phyloP scores from a whole-genome alignment of 2,113 vertebrate genomes.

The Aphelocoma coerulescens region DNA sequence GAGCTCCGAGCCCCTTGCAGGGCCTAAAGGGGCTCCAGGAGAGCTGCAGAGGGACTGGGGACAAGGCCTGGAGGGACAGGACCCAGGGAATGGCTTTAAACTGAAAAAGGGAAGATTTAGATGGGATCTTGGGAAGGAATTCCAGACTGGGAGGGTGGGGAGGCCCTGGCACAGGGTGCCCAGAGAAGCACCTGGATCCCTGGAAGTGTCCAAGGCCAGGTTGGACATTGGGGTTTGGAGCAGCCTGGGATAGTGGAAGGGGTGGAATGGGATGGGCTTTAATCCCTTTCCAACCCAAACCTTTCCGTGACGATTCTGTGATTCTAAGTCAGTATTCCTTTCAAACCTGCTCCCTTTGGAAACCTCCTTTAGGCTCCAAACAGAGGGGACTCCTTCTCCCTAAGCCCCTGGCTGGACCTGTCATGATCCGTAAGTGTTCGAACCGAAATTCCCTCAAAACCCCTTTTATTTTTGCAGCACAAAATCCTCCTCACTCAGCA shows the following conservation, averaged over 20 bases:
- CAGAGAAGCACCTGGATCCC: not conserved
- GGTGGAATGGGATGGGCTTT: not conserved
- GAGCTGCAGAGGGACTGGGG: not conserved
- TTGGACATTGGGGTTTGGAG: rapidly evolving
- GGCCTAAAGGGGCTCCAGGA: not conserved
- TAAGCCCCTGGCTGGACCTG: not conserved
- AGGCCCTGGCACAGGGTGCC: no score
- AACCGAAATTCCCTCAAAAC: not conserved
- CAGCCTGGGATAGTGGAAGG: rapidly evolving
- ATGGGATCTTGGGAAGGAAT: not conserved
- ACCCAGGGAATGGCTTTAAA: rapidly evolving
- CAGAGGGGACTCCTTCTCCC: not conserved
- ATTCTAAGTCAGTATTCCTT: not conserved
- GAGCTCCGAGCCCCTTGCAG: rapidly evolving
- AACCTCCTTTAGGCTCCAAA: not conserved
- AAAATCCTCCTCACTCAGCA: not conserved
- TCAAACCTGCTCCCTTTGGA: not conserved
- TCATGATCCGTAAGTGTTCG: not conserved
- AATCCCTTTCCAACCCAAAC: not conserved
- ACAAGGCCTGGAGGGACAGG: not conserved
- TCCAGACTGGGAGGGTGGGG: not conserved
- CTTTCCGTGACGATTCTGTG: not conserved
- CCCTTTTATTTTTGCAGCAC: not conserved
- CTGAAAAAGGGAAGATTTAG: rapidly evolving
- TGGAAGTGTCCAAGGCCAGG: not conserved